Conservation (phyloP, 2,888 invertebrate species). For the Sinopyrophorus schimmeli region DNA sequence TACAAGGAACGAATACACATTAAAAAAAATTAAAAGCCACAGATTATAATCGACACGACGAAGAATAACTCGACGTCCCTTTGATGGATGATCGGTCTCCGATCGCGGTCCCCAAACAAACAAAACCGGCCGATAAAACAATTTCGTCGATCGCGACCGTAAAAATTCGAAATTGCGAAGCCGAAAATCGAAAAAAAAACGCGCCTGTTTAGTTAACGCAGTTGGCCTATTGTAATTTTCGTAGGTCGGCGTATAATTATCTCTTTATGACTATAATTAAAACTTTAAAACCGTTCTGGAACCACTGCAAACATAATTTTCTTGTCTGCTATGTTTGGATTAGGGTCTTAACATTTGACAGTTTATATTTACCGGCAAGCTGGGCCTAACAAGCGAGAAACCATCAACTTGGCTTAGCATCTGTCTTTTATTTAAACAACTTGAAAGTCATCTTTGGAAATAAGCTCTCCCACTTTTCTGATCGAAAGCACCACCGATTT, state of each 20-base stretch:
- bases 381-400: slow-evolving; percentile 35
- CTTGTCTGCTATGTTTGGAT: slow-evolving; percentile 34
- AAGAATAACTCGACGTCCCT: slow-evolving; percentile 42
- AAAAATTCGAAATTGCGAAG: no score
- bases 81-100: slow-evolving; percentile 42
- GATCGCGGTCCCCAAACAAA: no score
- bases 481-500: no score
- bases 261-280: slow-evolving; percentile 21
- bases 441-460: slow-evolving; percentile 28
- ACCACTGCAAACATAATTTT: slow-evolving; percentile 29
- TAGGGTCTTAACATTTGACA: slow-evolving; percentile 36
- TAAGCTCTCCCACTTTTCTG: no score
- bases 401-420: slow-evolving; percentile 26
- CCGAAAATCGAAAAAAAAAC: no score
- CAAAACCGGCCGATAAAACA: no score
- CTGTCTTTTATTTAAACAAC: slow-evolving; percentile 33
- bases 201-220: no score
- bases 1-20: no score
- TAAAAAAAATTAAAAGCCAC: slow-evolving; percentile 23
- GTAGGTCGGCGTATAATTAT: slow-evolving; percentile 24
- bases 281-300: slow-evolving; percentile 27
- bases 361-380: slow-evolving; percentile 34
- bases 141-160: no score
- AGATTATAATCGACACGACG: slow-evolving; percentile 41
- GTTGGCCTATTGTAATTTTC: no score